These are phyloP conservation scores for Laothoe populi DNA, from an alignment of 2,888 invertebrate genomes.

Conservation along the genomic window DNA sequence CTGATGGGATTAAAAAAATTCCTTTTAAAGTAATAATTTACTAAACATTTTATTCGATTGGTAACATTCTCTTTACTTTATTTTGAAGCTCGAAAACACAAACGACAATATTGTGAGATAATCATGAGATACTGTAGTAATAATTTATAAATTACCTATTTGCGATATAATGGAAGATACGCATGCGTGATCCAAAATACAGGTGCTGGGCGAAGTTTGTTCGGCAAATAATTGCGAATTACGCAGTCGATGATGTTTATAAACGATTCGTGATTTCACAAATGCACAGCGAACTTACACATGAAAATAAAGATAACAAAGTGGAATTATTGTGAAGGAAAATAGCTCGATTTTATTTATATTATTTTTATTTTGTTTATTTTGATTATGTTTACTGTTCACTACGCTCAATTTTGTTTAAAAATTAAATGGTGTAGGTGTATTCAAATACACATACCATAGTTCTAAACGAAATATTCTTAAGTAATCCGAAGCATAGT, in stretches of 20 bases:
- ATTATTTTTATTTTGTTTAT: neutral
- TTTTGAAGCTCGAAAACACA: neutral
- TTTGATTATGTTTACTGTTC: too few relatives aligned
- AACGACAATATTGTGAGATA: neutral
- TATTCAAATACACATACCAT: too few relatives aligned
- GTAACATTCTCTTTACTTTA: neutral
- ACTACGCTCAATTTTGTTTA: too few relatives aligned
- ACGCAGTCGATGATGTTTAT: slow-evolving; percentile 40
- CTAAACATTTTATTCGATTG: neutral
- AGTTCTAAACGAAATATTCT: too few relatives aligned
- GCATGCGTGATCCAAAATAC: slow-evolving; percentile 54
- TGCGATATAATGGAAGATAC: slow-evolving; percentile 41
- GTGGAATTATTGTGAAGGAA: neutral
- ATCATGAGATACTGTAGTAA: slow-evolving; percentile 39
- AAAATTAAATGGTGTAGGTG: too few relatives aligned
- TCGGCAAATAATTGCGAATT: slow-evolving; percentile 51
- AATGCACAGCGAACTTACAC: slow-evolving; percentile 16
- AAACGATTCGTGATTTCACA: slow-evolving; percentile 33
- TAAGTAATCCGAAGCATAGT: too few relatives aligned
- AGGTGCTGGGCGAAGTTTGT: slow-evolving; percentile 46
- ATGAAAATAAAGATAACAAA: slow-evolving; percentile 10
- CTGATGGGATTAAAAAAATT: too few relatives aligned
- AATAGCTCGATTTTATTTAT: neutral
- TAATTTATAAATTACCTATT: slow-evolving; percentile 46
- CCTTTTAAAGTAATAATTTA: too few relatives aligned